Base-by-base conservation (phyloP, 2,113 vertebrate species). In the Theristicus caerulescens region DNA sequence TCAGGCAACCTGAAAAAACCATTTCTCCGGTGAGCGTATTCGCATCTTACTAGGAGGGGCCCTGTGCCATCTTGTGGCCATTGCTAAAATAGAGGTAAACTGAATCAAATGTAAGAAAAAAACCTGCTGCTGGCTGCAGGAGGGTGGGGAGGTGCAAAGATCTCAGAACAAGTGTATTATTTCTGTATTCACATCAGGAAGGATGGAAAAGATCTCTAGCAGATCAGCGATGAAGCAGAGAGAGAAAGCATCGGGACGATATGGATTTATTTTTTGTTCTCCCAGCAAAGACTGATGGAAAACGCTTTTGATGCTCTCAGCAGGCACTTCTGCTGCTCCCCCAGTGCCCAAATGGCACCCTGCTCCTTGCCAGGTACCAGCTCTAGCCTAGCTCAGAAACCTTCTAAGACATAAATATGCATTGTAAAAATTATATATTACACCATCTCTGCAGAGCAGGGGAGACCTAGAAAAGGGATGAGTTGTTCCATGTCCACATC, bases 1-100 rank as follows among this genome's bases (percentile, higher is more conserved):
- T 55, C 61, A 2, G 40, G 44, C 8, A 7, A 2, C 40, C 6
- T 2, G 31, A 8, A 31, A 76, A 54, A 1, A 1, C 6, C 20
- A 3, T 44, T 64, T 34, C 17, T 31, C 12, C 4, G 0, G n/a
- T 3, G 46, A 18, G 1, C 10, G 3, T 9, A 4, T 2, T 20
- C 4, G 1, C 21, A 3, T 20, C 22, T 44, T 2, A 3, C 76
- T 11, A 26, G 19, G 74, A 59, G 34, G 25, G 2, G 8, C 46
- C 59, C 54, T 51, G 27, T n/a, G 88, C 91, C 88, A 86, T 47
- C 88, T 89, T 32, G 88, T 89, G 88, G 91, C 76, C 57, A 3
- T 7, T 25, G 27, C 16, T 52, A 13, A 88, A 91, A 86, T 1
- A 20, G 16, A 59, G 26, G 22, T 25, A 51, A 88, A 36, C 6